phyloP scores from a whole-genome alignment of 1,140 invertebrate species.

The Eumaeus atala region DNA sequence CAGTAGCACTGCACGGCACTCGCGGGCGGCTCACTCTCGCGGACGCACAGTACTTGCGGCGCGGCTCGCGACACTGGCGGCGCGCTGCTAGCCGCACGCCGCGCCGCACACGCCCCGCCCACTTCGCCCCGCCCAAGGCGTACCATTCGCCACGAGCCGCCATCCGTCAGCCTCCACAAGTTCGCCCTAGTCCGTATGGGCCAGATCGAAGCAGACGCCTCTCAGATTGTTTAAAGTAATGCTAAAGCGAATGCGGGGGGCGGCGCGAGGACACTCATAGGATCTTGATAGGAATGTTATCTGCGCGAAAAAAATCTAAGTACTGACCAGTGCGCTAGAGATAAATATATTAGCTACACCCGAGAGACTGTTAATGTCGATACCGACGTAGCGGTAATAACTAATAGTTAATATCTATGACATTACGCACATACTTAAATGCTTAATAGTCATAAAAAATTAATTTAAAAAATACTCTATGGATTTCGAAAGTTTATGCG shows the following conservation, averaged over 20 bases:
- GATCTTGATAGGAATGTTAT: neutral
- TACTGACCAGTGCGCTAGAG: neutral
- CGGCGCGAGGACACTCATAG: neutral
- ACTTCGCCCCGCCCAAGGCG: neutral
- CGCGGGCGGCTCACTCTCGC: neutral
- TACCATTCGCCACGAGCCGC: neutral
- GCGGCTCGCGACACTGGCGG: neutral
- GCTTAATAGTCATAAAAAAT: too few relatives aligned
- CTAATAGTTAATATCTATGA: too few relatives aligned
- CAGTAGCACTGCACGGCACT: slow-evolving; percentile 10
- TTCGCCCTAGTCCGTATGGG: neutral
- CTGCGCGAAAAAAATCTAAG: neutral
- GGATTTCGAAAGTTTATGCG: too few relatives aligned
- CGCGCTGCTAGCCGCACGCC: slow-evolving; percentile 3
- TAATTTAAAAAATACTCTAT: too few relatives aligned
- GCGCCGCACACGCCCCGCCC: neutral
- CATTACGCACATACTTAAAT: too few relatives aligned
- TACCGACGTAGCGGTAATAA: too few relatives aligned
- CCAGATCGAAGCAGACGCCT: neutral
- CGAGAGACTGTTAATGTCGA: neutral
- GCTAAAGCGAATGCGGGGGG: neutral
- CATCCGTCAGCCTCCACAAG: neutral
- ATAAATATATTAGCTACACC: neutral
- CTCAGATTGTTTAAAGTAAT: too few relatives aligned
- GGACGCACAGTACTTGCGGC: neutral